phyloP scores from a whole-genome alignment of 2,888 invertebrate genomes.

The Hyposoter dolosus region DNA sequence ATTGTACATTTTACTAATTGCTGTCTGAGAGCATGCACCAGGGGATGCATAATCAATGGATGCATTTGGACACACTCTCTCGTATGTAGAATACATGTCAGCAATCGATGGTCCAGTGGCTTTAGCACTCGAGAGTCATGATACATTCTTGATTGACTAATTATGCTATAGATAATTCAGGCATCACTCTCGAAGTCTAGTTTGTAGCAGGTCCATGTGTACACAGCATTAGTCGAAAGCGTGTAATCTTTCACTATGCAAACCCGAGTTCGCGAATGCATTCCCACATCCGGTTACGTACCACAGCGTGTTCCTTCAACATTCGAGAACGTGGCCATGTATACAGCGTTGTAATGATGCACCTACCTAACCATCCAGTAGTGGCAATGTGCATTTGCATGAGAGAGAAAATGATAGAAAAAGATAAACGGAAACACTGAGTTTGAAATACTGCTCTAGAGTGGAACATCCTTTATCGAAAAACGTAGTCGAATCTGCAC shows the following conservation, averaged over 20 bases:
- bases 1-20: constrained; percentile 26
- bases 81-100: constrained; percentile 5
- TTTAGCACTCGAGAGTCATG: constrained; percentile 36
- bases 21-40: constrained; percentile 15
- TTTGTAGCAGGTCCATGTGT: constrained; percentile 50
- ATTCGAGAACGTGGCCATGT: constrained; percentile 28
- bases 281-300: constrained; percentile 28
- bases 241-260: constrained; percentile 68
- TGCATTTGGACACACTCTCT: neutral
- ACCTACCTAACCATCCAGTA: constrained; percentile 1
- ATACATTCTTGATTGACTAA: constrained; percentile 67
- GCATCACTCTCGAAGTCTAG: constrained; percentile 28
- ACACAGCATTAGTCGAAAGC: constrained; percentile 67
- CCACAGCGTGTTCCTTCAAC: constrained; percentile 8
- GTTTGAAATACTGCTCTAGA: neutral
- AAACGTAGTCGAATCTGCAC: neutral
- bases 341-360: constrained; percentile 5
- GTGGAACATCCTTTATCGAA: neutral
- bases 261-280: constrained; percentile 47
- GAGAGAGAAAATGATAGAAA: constrained; percentile 17
- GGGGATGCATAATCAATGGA: constrained; percentile 6
- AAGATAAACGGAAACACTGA: neutral
- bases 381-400: constrained; percentile 30
- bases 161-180: constrained; percentile 70
- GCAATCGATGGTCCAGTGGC: constrained; percentile 10